These are phyloP conservation scores for Pristionchus maxplancki DNA, from an alignment of 2,888 invertebrate species.

Conservation along the genomic window DNA sequence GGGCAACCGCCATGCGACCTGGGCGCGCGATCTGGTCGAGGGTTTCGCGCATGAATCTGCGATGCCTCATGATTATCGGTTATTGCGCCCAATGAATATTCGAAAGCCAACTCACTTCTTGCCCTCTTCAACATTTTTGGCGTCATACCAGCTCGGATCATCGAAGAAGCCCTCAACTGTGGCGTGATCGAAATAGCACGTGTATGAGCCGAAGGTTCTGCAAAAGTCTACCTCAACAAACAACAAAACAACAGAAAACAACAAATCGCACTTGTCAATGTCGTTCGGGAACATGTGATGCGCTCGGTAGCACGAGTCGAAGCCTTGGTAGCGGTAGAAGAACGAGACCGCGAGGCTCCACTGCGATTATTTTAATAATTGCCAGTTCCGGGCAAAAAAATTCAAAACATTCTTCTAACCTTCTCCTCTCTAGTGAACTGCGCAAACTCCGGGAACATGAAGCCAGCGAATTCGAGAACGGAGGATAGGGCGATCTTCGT, in stretches of 20 bases:
- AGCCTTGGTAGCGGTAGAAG: constrained; percentile 31
- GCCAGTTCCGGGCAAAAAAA: background rate
- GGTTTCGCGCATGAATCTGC: background rate
- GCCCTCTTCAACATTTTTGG: background rate
- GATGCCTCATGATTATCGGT: background rate
- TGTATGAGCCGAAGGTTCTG: background rate
- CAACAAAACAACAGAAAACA: background rate
- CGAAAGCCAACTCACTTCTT: background rate
- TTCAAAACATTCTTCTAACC: background rate
- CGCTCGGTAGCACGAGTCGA: constrained; percentile 17
- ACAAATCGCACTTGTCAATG: background rate
- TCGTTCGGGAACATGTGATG: background rate
- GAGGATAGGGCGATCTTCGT: background rate
- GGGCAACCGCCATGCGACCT: background rate
- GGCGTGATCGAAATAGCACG: background rate
- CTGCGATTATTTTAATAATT: background rate
- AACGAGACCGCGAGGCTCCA: background rate
- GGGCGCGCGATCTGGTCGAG: background rate
- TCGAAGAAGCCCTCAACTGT: background rate
- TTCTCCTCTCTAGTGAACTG: background rate
- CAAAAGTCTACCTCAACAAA: background rate
- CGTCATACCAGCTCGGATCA: too few relatives aligned
- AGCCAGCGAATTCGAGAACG: background rate
- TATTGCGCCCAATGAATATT: background rate
- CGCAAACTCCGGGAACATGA: background rate